Evolutionary conservation across 1,140 invertebrate genomes (phyloP).

Genomic region (Diabrotica virgifera): DNA sequence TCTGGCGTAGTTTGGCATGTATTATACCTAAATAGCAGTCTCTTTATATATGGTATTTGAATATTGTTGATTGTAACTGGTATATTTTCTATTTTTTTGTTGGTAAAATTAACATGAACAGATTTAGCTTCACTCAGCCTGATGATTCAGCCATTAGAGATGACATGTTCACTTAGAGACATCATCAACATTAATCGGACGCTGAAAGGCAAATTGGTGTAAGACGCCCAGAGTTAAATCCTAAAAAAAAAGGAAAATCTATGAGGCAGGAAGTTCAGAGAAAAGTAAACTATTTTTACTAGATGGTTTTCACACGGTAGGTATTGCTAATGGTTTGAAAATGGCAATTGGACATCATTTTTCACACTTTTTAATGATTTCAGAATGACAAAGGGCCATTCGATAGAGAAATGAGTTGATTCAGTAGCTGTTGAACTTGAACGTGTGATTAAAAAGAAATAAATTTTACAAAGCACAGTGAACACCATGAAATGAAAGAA

Average conservation of each 20-base stretch:
- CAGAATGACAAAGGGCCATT: not conserved
- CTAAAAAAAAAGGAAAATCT: not conserved
- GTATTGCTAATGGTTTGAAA: not conserved
- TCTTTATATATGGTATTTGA: too few species aligned
- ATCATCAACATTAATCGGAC: conserved; percentile 15
- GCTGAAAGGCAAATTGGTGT: conserved; percentile 20
- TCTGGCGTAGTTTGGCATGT: too few species aligned
- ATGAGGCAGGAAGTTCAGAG: not conserved
- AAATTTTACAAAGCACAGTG: not conserved
- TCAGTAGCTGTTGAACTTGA: not conserved
- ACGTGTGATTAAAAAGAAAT: not conserved
- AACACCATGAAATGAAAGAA: too few species aligned
- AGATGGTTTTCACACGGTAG: not conserved
- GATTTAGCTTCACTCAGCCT: too few species aligned
- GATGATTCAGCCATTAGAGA: too few species aligned
- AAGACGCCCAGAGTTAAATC: not conserved
- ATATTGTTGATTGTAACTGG: too few species aligned
- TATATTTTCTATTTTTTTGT: too few species aligned
- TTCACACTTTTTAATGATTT: not conserved
- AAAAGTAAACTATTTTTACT: not conserved
- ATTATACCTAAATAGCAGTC: too few species aligned
- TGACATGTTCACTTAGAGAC: too few species aligned
- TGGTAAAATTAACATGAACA: too few species aligned
- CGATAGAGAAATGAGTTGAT: not conserved
- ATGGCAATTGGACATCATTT: not conserved